Conservation (phyloP, 2,797 vertebrate genomes). For the Arctocebus calabarensis region DNA sequence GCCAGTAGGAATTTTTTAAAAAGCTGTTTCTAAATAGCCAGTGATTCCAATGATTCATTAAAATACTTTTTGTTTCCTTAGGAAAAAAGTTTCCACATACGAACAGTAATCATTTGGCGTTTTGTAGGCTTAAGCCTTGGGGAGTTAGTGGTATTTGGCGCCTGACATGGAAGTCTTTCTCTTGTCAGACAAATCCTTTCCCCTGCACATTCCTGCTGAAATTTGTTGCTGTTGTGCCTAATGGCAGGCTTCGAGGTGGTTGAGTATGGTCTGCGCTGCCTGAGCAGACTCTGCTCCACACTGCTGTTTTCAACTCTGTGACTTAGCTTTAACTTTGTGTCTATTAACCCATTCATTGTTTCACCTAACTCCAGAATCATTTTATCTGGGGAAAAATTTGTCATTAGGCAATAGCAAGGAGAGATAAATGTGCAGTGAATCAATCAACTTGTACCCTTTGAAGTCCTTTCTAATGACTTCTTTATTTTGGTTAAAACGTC, state of each 20-base stretch:
- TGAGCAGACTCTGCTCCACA: not conserved
- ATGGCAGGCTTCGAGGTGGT: slow-evolving; percentile 35
- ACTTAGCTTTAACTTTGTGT: not conserved
- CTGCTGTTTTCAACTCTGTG: not conserved
- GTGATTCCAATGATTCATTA: slow-evolving; percentile 76
- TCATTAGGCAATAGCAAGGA: not conserved
- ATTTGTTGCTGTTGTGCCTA: slow-evolving; percentile 56
- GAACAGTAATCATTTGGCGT: slow-evolving; percentile 78
- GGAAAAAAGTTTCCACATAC: slow-evolving; percentile 77
- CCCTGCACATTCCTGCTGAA: slow-evolving; percentile 68
- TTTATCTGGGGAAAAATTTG: not conserved
- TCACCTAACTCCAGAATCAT: not conserved
- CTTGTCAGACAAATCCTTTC: slow-evolving; percentile 79
- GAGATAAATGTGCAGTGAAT: not conserved
- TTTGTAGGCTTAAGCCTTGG: slow-evolving; percentile 68
- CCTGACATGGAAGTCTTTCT: slow-evolving; percentile 78
- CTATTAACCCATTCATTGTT: not conserved
- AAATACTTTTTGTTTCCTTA: slow-evolving; percentile 78
- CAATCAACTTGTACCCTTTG: not conserved
- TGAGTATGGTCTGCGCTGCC: not conserved
- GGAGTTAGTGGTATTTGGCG: slow-evolving; percentile 82
- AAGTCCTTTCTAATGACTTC: slow-evolving; percentile 2
- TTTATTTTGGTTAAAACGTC: slow-evolving; percentile 49
- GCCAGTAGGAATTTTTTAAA: slow-evolving; percentile 12
- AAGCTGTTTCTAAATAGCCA: slow-evolving; percentile 65